A percentile compares a stretch with the other conserved stretches of the same genome.
Evolutionary conservation across 2,888 invertebrate species (phyloP).

Genomic region (Zelleria hepariella): DNA sequence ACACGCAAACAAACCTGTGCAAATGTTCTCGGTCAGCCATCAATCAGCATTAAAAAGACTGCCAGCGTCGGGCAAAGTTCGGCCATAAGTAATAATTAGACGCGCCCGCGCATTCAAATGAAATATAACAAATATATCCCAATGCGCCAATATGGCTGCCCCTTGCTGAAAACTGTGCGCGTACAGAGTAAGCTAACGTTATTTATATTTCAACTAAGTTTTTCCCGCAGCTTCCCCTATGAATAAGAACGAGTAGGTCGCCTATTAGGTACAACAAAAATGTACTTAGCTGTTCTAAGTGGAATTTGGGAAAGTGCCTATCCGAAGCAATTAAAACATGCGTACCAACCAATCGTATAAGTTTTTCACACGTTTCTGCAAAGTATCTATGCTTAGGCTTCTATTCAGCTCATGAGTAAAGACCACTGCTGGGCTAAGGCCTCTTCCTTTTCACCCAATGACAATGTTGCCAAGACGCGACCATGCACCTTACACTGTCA

Average conservation of each 20-base stretch:
- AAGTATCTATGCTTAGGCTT: too few relatives aligned
- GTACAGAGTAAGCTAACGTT: neutral
- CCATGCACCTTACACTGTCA: too few relatives aligned
- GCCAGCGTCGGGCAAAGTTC: conserved; percentile 21
- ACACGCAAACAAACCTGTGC: neutral
- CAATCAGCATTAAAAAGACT: conserved; percentile 27
- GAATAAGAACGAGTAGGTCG: neutral
- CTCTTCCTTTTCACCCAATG: too few relatives aligned
- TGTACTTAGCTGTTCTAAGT: too few relatives aligned
- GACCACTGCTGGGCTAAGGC: too few relatives aligned
- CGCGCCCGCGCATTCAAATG: conserved; percentile 14
- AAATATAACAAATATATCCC: conserved; percentile 30
- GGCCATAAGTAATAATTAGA: conserved; percentile 32
- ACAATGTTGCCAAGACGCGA: too few relatives aligned
- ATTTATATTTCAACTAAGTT: neutral
- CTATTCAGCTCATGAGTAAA: too few relatives aligned
- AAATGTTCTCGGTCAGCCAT: conserved; percentile 8
- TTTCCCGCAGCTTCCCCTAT: neutral
- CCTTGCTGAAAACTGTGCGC: neutral
- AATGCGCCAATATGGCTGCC: conserved; percentile 6
- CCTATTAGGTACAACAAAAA: neutral
- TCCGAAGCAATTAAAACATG: too few relatives aligned
- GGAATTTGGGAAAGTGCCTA: too few relatives aligned
- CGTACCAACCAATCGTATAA: too few relatives aligned
- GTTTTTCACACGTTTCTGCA: too few relatives aligned